Evolutionary conservation across 2,888 invertebrate species (phyloP), one percentile per base, ranked within the genome.

Genomic region (Xanthia togata): DNA sequence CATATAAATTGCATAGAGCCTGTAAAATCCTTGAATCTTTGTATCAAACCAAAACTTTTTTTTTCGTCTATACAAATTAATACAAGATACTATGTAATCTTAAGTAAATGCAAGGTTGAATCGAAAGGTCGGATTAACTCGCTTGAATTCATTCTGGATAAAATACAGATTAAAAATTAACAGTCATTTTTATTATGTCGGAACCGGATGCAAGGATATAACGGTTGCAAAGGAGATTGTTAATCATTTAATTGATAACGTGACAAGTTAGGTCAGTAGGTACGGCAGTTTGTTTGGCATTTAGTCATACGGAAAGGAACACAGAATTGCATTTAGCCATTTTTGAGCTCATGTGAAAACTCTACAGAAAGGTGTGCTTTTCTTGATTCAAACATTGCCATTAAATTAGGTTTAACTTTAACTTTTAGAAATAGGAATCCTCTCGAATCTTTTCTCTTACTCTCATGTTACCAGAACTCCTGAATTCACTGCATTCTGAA

Each of bases 81-180:
- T 23, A 57, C 26, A 73, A 83, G 26, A 69, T 78, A 70, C 70
- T 70, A 12, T 79, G 64, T 79, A 82, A 81, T 73, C 73, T 81
- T 78, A 87, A 88, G 86, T 89, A 87, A 89, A 83, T 26, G 86
- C 89, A 90, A 91, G 91, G 91, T 76, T 85, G 44, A 38, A 20
- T 79, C 55, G 35, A 88, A 89, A 90, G 89, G 89, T 83, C 65
- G 80, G 84, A 87, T 88, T 85, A 85, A 87, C 70, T 76, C 71
- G 76, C 73, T 70, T 84, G 78, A 83, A 83, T 78, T 78, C 70
- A 78, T 55, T 73, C 73, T 78, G 87, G 78, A 79, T 88, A 80
- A 70, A 74, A 70, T n/a, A 70, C 74, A 79, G 76, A 82, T 86
- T 70, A 87, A 73, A 69, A 80, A 78, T 55, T 53, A 59, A 70